These are phyloP conservation scores for Halesus radiatus DNA, from an alignment of 1,140 invertebrate genomes.

Conservation along the genomic window DNA sequence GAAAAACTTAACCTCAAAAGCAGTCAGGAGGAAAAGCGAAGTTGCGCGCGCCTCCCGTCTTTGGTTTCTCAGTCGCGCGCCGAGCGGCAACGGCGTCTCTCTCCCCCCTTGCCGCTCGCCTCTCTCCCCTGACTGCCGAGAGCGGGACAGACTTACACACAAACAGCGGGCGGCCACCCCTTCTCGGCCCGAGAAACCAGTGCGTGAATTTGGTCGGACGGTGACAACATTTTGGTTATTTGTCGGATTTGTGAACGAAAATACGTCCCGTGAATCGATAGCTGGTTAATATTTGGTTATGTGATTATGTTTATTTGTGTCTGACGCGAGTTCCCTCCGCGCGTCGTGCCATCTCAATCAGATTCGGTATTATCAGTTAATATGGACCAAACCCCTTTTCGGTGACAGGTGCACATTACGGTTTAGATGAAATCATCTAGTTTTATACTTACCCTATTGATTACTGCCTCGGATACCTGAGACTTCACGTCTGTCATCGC, in stretches of 20 bases:
- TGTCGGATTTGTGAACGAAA: slow-evolving; percentile 34
- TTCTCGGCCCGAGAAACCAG: slow-evolving; percentile 12
- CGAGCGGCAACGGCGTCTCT: background rate
- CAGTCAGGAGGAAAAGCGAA: slow-evolving; percentile 23
- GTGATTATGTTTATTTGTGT: slow-evolving; percentile 35
- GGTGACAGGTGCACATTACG: slow-evolving; percentile 38
- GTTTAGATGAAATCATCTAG: slow-evolving; percentile 29
- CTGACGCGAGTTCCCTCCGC: background rate
- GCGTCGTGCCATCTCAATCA: background rate
- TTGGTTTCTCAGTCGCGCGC: slow-evolving; percentile 8
- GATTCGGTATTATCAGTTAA: slow-evolving; percentile 1
- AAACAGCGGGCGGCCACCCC: slow-evolving; percentile 33
- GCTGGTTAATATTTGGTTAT: slow-evolving; percentile 8
- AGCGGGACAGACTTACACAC: slow-evolving; percentile 40
- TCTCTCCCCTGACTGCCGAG: background rate
- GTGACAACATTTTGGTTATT: slow-evolving; percentile 39
- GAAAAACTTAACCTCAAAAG: slow-evolving; percentile 39
- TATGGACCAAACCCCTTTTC: slow-evolving; percentile 44
- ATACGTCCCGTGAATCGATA: slow-evolving; percentile 15
- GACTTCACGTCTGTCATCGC: too few species aligned
- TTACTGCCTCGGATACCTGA: too few species aligned
- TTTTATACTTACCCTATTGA: background rate
- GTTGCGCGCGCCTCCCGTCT: slow-evolving; percentile 29
- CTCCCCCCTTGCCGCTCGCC: background rate
- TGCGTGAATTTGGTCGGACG: slow-evolving; percentile 33